phyloP scores from a whole-genome alignment of 2,113 vertebrate species.

The Shinisaurus crocodilurus region DNA sequence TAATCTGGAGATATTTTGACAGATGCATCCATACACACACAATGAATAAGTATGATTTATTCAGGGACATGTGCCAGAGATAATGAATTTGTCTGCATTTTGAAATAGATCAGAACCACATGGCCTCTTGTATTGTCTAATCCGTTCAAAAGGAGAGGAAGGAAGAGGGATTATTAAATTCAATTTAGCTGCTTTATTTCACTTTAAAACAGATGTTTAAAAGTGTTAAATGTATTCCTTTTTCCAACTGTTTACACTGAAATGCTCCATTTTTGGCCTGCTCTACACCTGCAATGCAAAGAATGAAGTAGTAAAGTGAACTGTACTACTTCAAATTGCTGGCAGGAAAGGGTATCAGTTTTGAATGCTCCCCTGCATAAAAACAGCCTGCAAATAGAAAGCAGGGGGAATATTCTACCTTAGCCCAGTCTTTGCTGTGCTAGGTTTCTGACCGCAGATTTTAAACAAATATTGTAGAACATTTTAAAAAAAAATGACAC shows the following conservation, averaged over 20 bases:
- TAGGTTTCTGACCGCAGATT: background rate
- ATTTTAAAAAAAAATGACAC: background rate
- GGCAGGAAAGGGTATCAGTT: background rate
- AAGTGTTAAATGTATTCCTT: conserved; percentile 46
- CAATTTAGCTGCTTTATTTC: conserved; percentile 63
- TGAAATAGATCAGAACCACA: conserved; percentile 75
- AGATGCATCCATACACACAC: conserved; percentile 21
- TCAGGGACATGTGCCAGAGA: conserved; percentile 66
- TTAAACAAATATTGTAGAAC: no score
- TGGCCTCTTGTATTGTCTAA: conserved; percentile 60
- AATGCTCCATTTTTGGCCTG: conserved; percentile 38
- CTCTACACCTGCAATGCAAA: background rate
- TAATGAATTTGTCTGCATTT: conserved; percentile 71
- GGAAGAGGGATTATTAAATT: conserved; percentile 74
- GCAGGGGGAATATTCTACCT: no score
- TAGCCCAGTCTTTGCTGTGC: background rate
- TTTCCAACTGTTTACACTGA: conserved; percentile 55
- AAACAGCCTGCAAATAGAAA: background rate
- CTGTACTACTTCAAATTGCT: background rate
- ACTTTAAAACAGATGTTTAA: conserved; percentile 74
- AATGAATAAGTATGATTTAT: conserved; percentile 64
- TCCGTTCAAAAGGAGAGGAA: conserved; percentile 70
- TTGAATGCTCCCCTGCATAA: background rate
- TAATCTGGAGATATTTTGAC: conserved; percentile 67
- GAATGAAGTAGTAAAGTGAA: background rate